These are phyloP conservation scores for Ameiurus melas DNA, from an alignment of 2,113 vertebrate species.

Conservation along the genomic window DNA sequence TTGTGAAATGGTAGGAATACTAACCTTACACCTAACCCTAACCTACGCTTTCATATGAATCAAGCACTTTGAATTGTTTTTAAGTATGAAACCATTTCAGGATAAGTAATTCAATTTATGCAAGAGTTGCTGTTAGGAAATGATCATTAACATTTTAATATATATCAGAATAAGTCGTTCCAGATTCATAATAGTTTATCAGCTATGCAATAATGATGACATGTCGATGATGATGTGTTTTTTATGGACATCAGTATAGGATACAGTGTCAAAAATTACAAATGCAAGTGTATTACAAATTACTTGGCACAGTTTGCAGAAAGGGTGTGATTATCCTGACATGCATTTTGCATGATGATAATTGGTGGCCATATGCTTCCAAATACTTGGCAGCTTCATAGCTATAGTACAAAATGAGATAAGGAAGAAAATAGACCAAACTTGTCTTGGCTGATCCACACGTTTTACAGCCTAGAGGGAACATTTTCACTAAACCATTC, in stretches of 20 bases:
- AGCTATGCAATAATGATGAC: neutral
- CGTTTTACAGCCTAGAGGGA: conserved; percentile 3
- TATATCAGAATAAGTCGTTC: neutral
- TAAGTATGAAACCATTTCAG: neutral
- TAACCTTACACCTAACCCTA: neutral
- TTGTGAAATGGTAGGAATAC: neutral
- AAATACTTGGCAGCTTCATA: neutral
- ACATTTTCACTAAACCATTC: neutral
- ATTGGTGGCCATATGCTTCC: neutral
- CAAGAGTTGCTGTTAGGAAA: neutral
- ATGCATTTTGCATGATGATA: neutral
- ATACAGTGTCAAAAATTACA: conserved; percentile 3
- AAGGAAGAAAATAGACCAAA: neutral
- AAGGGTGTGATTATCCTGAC: conserved; percentile 4
- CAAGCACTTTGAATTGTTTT: neutral
- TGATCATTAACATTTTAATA: neutral
- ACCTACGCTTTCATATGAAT: neutral
- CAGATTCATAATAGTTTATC: neutral
- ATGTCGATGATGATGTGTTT: neutral
- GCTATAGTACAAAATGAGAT: neutral
- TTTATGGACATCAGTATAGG: neutral
- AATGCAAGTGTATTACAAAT: neutral
- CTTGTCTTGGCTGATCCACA: neutral
- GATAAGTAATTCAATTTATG: neutral
- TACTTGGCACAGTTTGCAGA: neutral